Percentiles rank a stretch among this genome's conserved stretches.
These are phyloP conservation scores for Anabacerthia variegaticeps DNA, from an alignment of 2,797 vertebrate species.

Conservation along the genomic window DNA sequence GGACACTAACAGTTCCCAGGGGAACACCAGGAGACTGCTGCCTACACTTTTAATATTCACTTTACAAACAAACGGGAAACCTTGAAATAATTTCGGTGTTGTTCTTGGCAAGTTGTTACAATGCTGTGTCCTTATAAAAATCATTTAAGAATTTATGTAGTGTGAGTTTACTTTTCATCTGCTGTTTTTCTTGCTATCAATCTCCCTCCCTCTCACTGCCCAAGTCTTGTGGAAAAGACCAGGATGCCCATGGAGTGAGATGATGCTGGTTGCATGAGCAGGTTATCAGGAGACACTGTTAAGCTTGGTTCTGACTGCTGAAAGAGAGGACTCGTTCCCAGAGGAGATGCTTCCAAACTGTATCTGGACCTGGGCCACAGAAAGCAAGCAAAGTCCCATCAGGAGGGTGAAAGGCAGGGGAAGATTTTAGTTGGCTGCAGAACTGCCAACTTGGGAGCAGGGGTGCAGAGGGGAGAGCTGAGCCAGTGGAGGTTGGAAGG, in stretches of 20 bases:
- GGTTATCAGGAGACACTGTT: conserved; percentile 17
- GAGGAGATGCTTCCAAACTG: background rate
- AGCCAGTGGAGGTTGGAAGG: background rate
- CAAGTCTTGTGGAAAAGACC: background rate
- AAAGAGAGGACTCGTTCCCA: background rate
- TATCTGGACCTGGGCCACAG: background rate
- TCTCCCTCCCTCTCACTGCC: background rate
- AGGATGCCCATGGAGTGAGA: background rate
- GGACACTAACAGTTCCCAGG: conserved; percentile 77
- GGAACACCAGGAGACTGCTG: conserved; percentile 63
- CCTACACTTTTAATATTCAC: conserved; percentile 75
- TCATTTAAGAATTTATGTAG: conserved; percentile 56
- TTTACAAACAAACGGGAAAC: conserved; percentile 77
- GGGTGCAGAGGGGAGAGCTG: rapidly evolving
- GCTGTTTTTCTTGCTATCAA: background rate
- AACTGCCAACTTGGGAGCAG: background rate
- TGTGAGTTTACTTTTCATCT: conserved; percentile 61
- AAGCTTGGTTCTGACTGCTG: background rate
- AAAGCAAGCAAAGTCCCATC: background rate
- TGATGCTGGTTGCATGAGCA: rapidly evolving
- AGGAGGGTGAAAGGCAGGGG: background rate
- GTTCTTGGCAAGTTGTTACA: conserved; percentile 72
- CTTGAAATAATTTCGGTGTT: conserved; percentile 74
- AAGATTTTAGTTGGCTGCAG: background rate
- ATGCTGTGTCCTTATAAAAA: conserved; percentile 69